These are phyloP conservation scores for Vanacampus margaritifer DNA, from an alignment of 2,113 vertebrate species.

Conservation along the genomic window DNA sequence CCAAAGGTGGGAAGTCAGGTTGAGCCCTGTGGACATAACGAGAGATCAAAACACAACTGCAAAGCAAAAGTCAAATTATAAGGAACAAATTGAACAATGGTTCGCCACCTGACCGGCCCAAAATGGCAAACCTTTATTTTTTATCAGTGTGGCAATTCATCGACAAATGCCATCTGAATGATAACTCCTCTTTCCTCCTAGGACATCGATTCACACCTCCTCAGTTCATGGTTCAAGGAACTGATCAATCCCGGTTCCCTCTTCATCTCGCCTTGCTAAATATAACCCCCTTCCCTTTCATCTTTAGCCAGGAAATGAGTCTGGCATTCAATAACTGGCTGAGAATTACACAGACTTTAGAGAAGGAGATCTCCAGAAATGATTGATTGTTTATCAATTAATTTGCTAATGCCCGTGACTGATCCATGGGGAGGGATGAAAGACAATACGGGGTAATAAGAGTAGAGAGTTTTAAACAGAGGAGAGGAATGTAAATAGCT, in stretches of 20 bases:
- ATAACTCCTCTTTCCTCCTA: slow-evolving; percentile 60
- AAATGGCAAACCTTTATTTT: slow-evolving; percentile 35
- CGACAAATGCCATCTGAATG: slow-evolving; percentile 38
- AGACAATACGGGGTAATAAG: slow-evolving; percentile 2
- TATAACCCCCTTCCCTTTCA: slow-evolving; percentile 62
- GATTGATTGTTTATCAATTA: slow-evolving; percentile 58
- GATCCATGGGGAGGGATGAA: slow-evolving; percentile 24
- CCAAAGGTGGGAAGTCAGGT: neutral
- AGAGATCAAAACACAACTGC: slow-evolving; percentile 16
- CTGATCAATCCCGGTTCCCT: slow-evolving; percentile 56
- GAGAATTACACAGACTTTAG: slow-evolving; percentile 32
- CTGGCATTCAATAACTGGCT: slow-evolving; percentile 52
- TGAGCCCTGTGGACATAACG: neutral
- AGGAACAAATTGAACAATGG: slow-evolving; percentile 27
- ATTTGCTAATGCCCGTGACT: slow-evolving; percentile 42
- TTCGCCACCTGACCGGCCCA: slow-evolving; percentile 3
- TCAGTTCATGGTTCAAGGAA: slow-evolving; percentile 56
- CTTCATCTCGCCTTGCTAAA: slow-evolving; percentile 57
- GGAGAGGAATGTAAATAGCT: slow-evolving; percentile 8
- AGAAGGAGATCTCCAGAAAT: slow-evolving; percentile 42
- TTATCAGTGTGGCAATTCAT: slow-evolving; percentile 46
- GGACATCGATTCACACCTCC: slow-evolving; percentile 69
- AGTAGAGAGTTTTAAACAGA: slow-evolving; percentile 1
- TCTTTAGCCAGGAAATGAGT: slow-evolving; percentile 63
- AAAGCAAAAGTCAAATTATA: slow-evolving; percentile 25